Base-by-base conservation (phyloP, 2,888 invertebrate genomes). In the Polymixis lichenea region DNA sequence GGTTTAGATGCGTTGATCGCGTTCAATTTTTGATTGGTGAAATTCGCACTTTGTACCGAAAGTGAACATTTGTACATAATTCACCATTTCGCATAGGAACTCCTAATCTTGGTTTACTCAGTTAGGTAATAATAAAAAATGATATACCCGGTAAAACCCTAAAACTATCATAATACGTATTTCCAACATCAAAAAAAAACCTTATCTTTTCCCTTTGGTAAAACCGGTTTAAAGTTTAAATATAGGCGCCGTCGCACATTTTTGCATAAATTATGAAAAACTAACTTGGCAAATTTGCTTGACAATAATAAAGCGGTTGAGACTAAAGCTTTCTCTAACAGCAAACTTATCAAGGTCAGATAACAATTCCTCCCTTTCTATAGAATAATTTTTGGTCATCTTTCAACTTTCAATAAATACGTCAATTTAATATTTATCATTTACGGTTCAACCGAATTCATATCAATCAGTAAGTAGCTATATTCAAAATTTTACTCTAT, bases 311-410 rank as follows among this genome's bases (percentile, higher is more conserved):
- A 15, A 65, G 58, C 22, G 17, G 9, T 38, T 38, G 6, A 65
- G 8, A 66, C 58, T 60, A 32, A 61, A 64, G 65, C 79, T 73
- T 82, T 85, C 74, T 73, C 74, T 73, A 69, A 25, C 53, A 66
- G 61, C 19, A 51, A 25, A n/a, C 46, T n/a, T 58, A 76, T 71
- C 55, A 75, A 75, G 64, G 38, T 69, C 70, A 65, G 6, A 25
- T 43, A 22, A 28, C 15, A 75, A 28, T 19, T 51, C 1, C 8
- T 43, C 25, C 38, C n/a, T 58, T 43, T 71, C 60, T 11, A 22
- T 43, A 19, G 13, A 19, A 58, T 22, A 68, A 25, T 25, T 17
- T 17, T n/a, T 53, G 9, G 11, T 11, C 3, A 15, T 15, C 25
- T 43, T 43, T 56, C 17, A 22, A 15, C 28, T 51, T 1, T 51